These are phyloP conservation scores for Chalcosyrphus nemorum DNA, from an alignment of 2,888 invertebrate species.

Conservation along the genomic window DNA sequence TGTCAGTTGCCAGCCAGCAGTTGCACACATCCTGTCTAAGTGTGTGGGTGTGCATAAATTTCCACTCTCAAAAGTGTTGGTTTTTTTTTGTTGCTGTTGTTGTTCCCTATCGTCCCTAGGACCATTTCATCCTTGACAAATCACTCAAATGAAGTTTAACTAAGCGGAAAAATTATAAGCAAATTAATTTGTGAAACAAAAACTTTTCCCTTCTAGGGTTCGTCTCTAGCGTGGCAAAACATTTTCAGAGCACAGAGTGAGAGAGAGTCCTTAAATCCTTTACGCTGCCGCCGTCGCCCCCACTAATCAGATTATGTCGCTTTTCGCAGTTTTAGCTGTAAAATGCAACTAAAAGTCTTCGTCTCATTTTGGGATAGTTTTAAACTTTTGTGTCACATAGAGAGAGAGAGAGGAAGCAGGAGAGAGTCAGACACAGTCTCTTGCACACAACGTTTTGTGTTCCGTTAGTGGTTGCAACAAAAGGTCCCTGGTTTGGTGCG, in stretches of 20 bases:
- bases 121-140: conserved; percentile 75
- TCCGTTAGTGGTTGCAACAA: conserved; percentile 64
- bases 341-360: conserved; percentile 73
- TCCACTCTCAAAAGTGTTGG: conserved; percentile 61
- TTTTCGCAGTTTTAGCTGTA: conserved; percentile 73
- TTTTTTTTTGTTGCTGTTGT: conserved; percentile 20
- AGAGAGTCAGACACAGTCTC: conserved; percentile 1
- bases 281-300: conserved; percentile 20
- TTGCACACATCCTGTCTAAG: conserved; percentile 73
- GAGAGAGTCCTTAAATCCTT: conserved; percentile 67
- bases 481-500: conserved; percentile 59
- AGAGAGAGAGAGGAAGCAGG: not conserved
- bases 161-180: conserved; percentile 82
- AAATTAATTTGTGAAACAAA: conserved; percentile 81
- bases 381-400: conserved; percentile 69
- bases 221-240: conserved; percentile 43
- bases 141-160: conserved; percentile 81
- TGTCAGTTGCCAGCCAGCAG: conserved; percentile 46
- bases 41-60: conserved; percentile 69
- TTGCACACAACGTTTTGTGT: conserved; percentile 49
- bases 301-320: conserved; percentile 73
- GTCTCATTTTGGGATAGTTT: conserved; percentile 72
- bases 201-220: conserved; percentile 72
- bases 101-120: not conserved
- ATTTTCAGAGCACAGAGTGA: conserved; percentile 28